Base-by-base conservation (phyloP, 2,888 invertebrate genomes). In the Esperia sulphurella region DNA sequence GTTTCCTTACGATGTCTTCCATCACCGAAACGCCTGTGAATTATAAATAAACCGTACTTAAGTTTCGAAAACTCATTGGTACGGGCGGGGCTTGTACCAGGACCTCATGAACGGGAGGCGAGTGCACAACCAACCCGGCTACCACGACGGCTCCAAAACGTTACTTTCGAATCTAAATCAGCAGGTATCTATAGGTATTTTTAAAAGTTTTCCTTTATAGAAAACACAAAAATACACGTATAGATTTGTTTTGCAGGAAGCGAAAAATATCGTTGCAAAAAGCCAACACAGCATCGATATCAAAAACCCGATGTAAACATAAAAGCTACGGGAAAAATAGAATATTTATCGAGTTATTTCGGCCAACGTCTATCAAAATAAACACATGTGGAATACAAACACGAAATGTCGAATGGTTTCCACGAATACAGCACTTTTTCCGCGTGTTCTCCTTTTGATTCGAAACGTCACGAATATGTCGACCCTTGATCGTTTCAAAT, bases 311-410 rank as follows among this genome's bases (percentile, higher is more conserved):
- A 12, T 41, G 29, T 29, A 31, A 42, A 42, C 42, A 30, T 31
- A 31, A 42, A 42, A 42, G 41, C 28, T 7, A 29, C 41, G 41
- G 8, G 41, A 14, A 42, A 30, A 42, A 30, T 30, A 30, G 42
- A 30, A 42, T 42, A 42, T 42, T 42, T 42, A 42, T 42, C 42
- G 42, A 42, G 42, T 42, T 31, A 42, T n/a, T 21, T n/a, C 35
- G 35, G 13, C 39, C 39, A 39, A 39, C 14, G 13, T 39, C 39
- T 14, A 39, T 39, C 39, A 39, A 39, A 39, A 13, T 14, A 14
- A 33, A 33, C 10, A 9, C 39, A 14, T n/a, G 39, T 39, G 39
- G 14, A 35, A 31, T 37, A 39, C 13, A 39, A 14, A 39, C 39
- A 14, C 7, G 39, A 14, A 39, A 35, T 35, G n/a, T 39, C 13